A percentile compares a stretch with the other conserved stretches of the same genome.
Conservation (phyloP, 2,113 vertebrate genomes). For the Hyperoodon ampullatus region DNA sequence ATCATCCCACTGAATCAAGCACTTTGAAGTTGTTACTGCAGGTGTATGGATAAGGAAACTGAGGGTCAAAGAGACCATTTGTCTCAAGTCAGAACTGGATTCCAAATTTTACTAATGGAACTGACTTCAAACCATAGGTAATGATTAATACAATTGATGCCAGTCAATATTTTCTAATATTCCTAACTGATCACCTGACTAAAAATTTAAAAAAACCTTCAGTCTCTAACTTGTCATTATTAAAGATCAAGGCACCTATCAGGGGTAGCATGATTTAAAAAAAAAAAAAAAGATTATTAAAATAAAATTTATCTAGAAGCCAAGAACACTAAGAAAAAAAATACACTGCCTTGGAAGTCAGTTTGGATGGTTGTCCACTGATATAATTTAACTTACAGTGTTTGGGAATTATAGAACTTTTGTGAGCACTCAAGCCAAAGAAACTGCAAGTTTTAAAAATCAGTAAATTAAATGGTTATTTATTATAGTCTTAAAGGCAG, state of each 20-base stretch:
- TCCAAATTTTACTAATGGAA: not conserved
- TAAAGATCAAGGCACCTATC: not conserved
- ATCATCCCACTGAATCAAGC: not conserved
- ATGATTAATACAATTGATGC: not conserved
- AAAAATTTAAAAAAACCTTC: no score
- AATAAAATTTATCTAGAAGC: not conserved
- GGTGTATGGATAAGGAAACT: not conserved
- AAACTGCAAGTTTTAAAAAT: not conserved
- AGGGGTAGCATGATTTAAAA: not conserved
- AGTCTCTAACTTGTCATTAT: not conserved
- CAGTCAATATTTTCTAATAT: not conserved
- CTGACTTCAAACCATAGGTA: not conserved
- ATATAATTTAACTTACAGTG: not conserved
- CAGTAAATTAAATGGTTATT: not conserved
- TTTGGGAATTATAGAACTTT: not conserved
- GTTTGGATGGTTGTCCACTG: not conserved
- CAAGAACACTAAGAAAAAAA: not conserved
- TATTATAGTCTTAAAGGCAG: not conserved
- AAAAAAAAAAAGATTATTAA: not conserved
- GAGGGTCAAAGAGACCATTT: not conserved
- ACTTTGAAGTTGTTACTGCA: not conserved
- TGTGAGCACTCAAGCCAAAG: not conserved
- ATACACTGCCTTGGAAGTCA: not conserved
- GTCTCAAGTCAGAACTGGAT: constrained; percentile 14
- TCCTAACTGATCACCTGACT: not conserved